Percentiles rank a stretch among this genome's conserved stretches.
Conservation (phyloP, 2,888 invertebrate genomes). For the Gisinianus flammeolus region DNA sequence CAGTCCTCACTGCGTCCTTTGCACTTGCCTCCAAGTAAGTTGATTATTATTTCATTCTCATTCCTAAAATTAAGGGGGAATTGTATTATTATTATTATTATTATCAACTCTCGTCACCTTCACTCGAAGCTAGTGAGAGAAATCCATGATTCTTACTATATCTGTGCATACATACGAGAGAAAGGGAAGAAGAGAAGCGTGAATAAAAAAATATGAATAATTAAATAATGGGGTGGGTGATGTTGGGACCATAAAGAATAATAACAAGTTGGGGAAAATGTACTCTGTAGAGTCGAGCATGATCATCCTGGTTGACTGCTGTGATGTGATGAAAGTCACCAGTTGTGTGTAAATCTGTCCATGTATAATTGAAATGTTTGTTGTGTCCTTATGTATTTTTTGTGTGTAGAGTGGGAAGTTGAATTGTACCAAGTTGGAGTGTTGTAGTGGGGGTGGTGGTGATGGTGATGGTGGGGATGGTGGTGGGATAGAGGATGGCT, state of each 20-base stretch:
- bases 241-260: too few species aligned
- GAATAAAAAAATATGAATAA: too few species aligned
- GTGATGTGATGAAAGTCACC: too few species aligned
- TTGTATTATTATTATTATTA: constrained; percentile 4
- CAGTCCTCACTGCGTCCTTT: constrained; percentile 53
- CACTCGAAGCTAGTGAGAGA: too few species aligned
- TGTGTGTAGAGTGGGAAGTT: constrained; percentile 26
- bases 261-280: too few species aligned
- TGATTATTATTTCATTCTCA: background rate
- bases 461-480: background rate
- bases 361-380: background rate
- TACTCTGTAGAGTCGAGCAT: too few species aligned
- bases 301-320: too few species aligned
- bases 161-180: too few species aligned
- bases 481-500: background rate
- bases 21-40: constrained; percentile 53
- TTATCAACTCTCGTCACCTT: background rate
- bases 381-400: background rate
- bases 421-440: constrained; percentile 35
- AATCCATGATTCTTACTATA: too few species aligned
- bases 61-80: constrained; percentile 6
- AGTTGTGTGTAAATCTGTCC: background rate
- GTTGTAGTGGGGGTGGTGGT: constrained; percentile 19
- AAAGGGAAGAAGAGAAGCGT: too few species aligned
- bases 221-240: too few species aligned